These are phyloP conservation scores for Tenebrio molitor DNA, from an alignment of 1,140 invertebrate species.

Conservation along the genomic window DNA sequence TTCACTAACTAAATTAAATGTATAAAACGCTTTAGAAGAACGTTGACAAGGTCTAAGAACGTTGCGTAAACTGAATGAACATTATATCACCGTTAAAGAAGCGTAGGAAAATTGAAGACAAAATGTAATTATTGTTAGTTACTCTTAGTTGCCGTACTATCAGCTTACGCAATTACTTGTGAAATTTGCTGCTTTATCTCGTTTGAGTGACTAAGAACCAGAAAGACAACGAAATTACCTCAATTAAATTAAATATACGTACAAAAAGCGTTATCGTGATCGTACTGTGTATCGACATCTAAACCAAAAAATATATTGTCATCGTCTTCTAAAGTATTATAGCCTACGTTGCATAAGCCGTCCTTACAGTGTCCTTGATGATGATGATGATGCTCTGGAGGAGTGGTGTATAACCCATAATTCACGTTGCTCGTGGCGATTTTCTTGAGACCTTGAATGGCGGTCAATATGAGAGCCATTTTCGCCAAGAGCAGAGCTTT, in stretches of 20 bases:
- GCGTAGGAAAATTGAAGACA: too few species aligned
- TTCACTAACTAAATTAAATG: neutral
- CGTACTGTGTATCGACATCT: slow-evolving; percentile 34
- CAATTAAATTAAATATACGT: too few species aligned
- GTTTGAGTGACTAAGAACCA: too few species aligned
- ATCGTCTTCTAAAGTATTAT: slow-evolving; percentile 31
- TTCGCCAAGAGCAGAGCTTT: slow-evolving; percentile 82
- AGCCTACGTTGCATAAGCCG: slow-evolving; percentile 5
- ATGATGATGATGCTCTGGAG: slow-evolving; percentile 45
- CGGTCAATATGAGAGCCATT: slow-evolving; percentile 81
- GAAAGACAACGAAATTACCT: too few species aligned
- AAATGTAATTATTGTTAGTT: too few species aligned
- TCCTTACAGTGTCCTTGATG: slow-evolving; percentile 46
- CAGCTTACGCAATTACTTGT: too few species aligned
- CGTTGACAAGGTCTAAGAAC: neutral
- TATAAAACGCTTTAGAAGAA: slow-evolving; percentile 19
- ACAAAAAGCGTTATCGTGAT: neutral
- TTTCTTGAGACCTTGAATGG: slow-evolving; percentile 80
- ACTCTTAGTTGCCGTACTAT: too few species aligned
- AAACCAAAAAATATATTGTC: slow-evolving; percentile 24
- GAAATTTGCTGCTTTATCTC: too few species aligned
- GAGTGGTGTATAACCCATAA: slow-evolving; percentile 61
- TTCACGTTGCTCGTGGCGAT: slow-evolving; percentile 63
- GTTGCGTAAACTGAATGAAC: slow-evolving; percentile 7
- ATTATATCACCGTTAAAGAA: too few species aligned